Conservation (phyloP, 2,113 vertebrate species). For the Acrocephalus kingi region DNA sequence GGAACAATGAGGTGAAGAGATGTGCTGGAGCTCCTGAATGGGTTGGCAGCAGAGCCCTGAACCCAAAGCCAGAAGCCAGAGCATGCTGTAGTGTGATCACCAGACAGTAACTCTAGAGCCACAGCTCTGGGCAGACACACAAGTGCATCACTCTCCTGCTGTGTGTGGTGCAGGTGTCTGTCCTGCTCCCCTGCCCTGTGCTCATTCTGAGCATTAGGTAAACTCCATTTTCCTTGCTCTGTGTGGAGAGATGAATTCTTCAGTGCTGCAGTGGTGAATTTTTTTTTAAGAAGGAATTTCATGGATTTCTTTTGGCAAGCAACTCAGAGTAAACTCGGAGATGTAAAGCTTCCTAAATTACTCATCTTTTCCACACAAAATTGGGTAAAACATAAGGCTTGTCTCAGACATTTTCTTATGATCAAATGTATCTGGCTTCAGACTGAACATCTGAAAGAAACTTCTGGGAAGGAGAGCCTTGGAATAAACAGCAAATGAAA, state of each 20-base stretch:
- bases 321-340: background rate
- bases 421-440: background rate
- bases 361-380: background rate
- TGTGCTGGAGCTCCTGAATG: background rate
- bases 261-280: background rate
- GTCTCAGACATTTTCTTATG: background rate
- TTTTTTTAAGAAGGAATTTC: background rate
- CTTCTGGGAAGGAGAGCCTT: background rate
- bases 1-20: background rate
- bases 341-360: constrained; percentile 8
- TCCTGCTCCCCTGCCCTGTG: background rate
- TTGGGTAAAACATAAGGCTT: background rate
- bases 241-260: background rate
- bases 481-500: constrained; percentile 10
- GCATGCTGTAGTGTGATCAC: background rate
- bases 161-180: accelerated
- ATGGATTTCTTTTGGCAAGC: background rate
- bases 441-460: background rate
- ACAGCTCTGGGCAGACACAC: background rate
- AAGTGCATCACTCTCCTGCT: accelerated
- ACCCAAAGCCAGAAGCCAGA: background rate
- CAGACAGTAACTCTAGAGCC: background rate
- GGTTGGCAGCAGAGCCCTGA: background rate
- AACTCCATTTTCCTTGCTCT: background rate
- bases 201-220: background rate